phyloP scores from a whole-genome alignment of 2,888 invertebrate species.

The Liopterus haemorrhoidalis region DNA sequence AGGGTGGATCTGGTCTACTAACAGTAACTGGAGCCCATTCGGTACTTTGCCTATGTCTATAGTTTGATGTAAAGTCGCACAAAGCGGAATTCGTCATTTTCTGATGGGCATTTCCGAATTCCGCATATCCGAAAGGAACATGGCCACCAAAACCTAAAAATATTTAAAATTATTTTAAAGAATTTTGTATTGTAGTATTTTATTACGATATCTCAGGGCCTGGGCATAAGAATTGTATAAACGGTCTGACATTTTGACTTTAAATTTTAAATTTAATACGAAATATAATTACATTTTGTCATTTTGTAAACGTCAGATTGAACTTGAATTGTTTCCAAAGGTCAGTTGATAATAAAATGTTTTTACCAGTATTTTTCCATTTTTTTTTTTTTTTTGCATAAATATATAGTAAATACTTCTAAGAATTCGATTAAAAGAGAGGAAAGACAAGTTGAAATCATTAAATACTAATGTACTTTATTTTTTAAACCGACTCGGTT shows the following conservation, averaged over 20 bases:
- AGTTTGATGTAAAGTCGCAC: slow-evolving; percentile 69
- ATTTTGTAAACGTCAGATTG: no score
- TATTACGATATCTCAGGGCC: slow-evolving; percentile 38
- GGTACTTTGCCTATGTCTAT: slow-evolving; percentile 63
- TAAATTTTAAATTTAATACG: no score
- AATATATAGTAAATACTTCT: no score
- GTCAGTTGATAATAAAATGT: no score
- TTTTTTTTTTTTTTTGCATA: no score
- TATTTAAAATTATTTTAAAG: slow-evolving; percentile 7
- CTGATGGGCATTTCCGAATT: slow-evolving; percentile 60
- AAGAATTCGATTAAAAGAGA: slow-evolving; percentile 1
- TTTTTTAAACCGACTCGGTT: no score
- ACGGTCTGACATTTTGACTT: slow-evolving; percentile 40
- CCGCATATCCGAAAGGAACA: slow-evolving; percentile 59
- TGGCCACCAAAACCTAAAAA: slow-evolving; percentile 59
- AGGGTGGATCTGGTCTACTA: slow-evolving; percentile 48
- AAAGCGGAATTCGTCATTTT: slow-evolving; percentile 64
- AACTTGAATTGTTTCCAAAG: no score
- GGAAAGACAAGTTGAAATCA: slow-evolving; percentile 1
- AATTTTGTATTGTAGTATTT: background rate
- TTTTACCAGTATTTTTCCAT: no score
- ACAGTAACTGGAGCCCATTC: slow-evolving; percentile 69
- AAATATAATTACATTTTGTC: no score
- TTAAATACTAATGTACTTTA: background rate
- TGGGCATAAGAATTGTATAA: slow-evolving; percentile 41